Percentiles rank a stretch among this genome's conserved stretches.
Conservation (phyloP, 2,113 vertebrate species). For the Mus musculus region GRCm39 chr19:29502001-29502500, state of each 20-base stretch:
- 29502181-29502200: slow-evolving; percentile 44
- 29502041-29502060: not conserved
- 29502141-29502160: slow-evolving; percentile 5
- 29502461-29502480: not conserved
- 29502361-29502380: slow-evolving; percentile 50
- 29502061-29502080: slow-evolving; percentile 21
- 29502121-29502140: not conserved
- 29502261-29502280: not conserved
- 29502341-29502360: slow-evolving; percentile 27
- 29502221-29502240: not conserved
- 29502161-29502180: slow-evolving; percentile 21
- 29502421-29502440: slow-evolving; percentile 32
- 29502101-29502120: not conserved
- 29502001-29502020: not conserved
- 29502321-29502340: slow-evolving; percentile 29
- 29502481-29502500: slow-evolving; percentile 35
- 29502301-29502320: slow-evolving; percentile 47
- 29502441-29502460: slow-evolving; percentile 53
- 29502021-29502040: not conserved
- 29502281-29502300: not conserved
- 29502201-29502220: not conserved
- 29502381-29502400: not conserved
- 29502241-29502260: not conserved
- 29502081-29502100: not conserved
- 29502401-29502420: slow-evolving; percentile 42